Evolutionary conservation across 2,113 vertebrate species (phyloP).

Genomic region (Cairina moschata): DNA sequence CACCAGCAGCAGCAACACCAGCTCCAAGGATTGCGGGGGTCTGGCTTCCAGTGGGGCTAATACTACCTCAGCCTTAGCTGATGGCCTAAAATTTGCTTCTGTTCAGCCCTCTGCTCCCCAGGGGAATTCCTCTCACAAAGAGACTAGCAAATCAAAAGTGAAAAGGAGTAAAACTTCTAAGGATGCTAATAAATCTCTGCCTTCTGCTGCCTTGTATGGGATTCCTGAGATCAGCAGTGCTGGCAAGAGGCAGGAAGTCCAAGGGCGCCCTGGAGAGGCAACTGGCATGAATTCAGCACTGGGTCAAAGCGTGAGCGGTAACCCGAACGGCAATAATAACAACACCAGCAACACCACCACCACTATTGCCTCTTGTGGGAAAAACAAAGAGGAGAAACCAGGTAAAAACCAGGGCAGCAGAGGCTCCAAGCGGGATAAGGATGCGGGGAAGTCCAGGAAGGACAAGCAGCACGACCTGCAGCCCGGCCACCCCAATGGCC

Average conservation of each 20-base stretch:
- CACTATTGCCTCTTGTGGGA: constrained; percentile 84
- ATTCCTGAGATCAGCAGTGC: constrained; percentile 88
- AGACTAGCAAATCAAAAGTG: constrained; percentile 92
- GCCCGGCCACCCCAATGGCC: constrained; percentile 80
- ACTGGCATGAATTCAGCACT: constrained; percentile 87
- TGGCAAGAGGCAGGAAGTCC: constrained; percentile 89
- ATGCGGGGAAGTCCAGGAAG: constrained; percentile 82
- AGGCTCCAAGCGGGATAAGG: constrained; percentile 90
- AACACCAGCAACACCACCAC: constrained; percentile 68
- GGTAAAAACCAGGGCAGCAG: constrained; percentile 87
- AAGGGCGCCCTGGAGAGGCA: constrained; percentile 91
- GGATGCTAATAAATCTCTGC: constrained; percentile 89
- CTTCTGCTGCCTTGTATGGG: constrained; percentile 86
- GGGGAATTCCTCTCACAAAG: constrained; percentile 88
- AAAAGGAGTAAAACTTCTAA: constrained; percentile 92
- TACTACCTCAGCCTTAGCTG: constrained; percentile 84
- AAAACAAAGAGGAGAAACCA: constrained; percentile 90
- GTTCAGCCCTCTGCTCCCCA: constrained; percentile 88
- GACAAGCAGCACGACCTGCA: constrained; percentile 87
- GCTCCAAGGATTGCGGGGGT: constrained; percentile 87
- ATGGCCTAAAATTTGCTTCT: constrained; percentile 89
- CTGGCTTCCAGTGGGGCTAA: constrained; percentile 83
- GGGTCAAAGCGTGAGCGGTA: constrained; percentile 81
- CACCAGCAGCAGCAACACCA: constrained; percentile 77
- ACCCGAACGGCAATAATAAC: constrained; percentile 76